Base-by-base conservation (phyloP, 2,797 vertebrate genomes). In the Choloepus didactylus region DNA sequence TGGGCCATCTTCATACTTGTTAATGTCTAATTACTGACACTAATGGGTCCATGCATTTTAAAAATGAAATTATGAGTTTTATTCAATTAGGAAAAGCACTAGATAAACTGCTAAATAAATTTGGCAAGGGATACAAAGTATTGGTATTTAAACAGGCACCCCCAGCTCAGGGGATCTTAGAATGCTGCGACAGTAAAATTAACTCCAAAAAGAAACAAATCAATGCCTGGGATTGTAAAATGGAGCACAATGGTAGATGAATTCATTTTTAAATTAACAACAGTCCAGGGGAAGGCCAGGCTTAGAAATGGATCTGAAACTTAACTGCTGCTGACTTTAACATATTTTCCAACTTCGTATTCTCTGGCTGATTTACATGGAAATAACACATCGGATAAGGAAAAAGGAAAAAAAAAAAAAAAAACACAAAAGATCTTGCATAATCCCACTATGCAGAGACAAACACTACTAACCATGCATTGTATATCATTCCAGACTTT, bases 1-100 rank as follows among this genome's bases (percentile, higher is more conserved):
- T 97, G 98, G 98, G 96, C 97, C 98, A 98, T 98, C 98, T 97
- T 98, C 98, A 96, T 96, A 96, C 96, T 98, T 97, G 98, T 98
- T 98, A 98, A 97, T 87, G 92, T 98, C 98, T 97, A 98, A 98
- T 98, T 98, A 98, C 51, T 51, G 97, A 97, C 97, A 93, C 98
- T 98, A 98, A 98, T 98, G 98, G 97, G 96, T 87, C 98, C 95
- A 73, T 95, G 97, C 96, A 98, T 97, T 97, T 98, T 95, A 97
- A 97, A 98, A 97, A 97, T 91, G 88, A 98, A 98, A 98, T 98
- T 95, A 98, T 97, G 95, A 95, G 97, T 97, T 97, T 97, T 96
- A 98, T 98, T 98, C 98, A 97, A 95, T 98, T 98, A 98, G 70
- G 94, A 98, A 98, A 98, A 97, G 96, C 95, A 96, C 97, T 95